These are phyloP conservation scores for Falco rusticolus DNA, from an alignment of 2,797 vertebrate species.

Conservation along the genomic window DNA sequence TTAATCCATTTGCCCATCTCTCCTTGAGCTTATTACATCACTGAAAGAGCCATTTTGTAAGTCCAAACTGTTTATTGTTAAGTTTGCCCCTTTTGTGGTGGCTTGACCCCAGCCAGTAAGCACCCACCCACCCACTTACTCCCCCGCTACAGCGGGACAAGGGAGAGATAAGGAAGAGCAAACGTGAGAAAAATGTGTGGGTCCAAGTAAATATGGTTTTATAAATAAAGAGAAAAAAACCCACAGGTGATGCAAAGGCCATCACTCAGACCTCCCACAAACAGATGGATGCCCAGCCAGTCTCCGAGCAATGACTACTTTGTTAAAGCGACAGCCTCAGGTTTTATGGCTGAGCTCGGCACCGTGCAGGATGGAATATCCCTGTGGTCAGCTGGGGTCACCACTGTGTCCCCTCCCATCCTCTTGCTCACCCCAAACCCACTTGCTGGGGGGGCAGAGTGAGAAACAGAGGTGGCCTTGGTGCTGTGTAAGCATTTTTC, in stretches of 20 bases:
- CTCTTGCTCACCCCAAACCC: not conserved
- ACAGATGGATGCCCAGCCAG: not conserved
- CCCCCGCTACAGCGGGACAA: rapidly evolving
- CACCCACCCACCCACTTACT: rapidly evolving
- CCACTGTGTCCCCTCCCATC: not conserved
- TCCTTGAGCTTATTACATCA: not conserved
- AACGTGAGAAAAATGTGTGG: not conserved
- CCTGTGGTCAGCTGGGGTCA: not conserved
- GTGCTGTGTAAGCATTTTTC: not conserved
- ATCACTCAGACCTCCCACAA: not conserved
- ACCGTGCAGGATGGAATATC: rapidly evolving
- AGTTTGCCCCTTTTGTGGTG: not conserved
- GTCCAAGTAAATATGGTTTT: not conserved
- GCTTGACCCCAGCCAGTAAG: not conserved
- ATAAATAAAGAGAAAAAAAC: not conserved
- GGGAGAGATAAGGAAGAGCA: not conserved
- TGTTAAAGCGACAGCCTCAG: not conserved
- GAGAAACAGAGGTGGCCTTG: not conserved
- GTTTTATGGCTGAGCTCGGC: not conserved
- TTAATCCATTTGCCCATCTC: not conserved
- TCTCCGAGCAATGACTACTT: not conserved
- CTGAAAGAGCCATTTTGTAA: not conserved
- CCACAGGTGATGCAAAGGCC: not conserved
- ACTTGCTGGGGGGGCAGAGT: not conserved
- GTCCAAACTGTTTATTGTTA: not conserved